phyloP scores from a whole-genome alignment of 2,888 invertebrate genomes.

The Dexiosoma caninum region DNA sequence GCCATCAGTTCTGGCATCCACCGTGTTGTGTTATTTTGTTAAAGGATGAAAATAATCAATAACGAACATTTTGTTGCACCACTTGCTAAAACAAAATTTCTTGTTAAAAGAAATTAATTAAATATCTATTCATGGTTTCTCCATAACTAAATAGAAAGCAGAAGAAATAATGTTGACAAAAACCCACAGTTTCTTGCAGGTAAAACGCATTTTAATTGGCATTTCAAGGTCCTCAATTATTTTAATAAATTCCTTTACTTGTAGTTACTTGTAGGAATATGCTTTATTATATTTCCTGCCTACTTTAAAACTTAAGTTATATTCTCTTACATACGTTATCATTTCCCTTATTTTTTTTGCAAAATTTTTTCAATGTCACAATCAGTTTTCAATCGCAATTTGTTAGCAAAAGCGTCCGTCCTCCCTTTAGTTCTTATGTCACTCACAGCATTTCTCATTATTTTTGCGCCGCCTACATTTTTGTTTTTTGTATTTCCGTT shows the following conservation, averaged over 20 bases:
- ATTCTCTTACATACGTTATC: not conserved
- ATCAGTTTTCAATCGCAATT: slow-evolving; percentile 16
- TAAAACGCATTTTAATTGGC: no score
- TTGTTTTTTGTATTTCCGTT: slow-evolving; percentile 18
- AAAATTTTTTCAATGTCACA: slow-evolving; percentile 54
- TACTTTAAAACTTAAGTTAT: slow-evolving; percentile 26
- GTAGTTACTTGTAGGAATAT: not conserved
- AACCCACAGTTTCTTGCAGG: no score
- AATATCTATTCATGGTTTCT: no score
- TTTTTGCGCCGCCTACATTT: slow-evolving; percentile 30
- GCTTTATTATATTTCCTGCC: slow-evolving; percentile 37
- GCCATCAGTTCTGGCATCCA: not conserved
- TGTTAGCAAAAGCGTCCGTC: not conserved
- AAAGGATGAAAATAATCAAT: no score
- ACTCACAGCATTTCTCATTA: slow-evolving; percentile 57
- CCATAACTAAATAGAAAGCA: no score
- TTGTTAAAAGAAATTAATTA: no score
- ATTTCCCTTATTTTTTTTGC: not conserved
- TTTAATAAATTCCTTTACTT: not conserved
- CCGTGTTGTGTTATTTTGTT: not conserved
- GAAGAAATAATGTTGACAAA: no score
- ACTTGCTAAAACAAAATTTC: no score
- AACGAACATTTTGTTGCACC: no score
- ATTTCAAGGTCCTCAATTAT: no score
- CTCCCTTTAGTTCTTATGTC: slow-evolving; percentile 26